Conservation (phyloP, 2,888 invertebrate genomes). For the Chaetoderma sp. region DNA sequence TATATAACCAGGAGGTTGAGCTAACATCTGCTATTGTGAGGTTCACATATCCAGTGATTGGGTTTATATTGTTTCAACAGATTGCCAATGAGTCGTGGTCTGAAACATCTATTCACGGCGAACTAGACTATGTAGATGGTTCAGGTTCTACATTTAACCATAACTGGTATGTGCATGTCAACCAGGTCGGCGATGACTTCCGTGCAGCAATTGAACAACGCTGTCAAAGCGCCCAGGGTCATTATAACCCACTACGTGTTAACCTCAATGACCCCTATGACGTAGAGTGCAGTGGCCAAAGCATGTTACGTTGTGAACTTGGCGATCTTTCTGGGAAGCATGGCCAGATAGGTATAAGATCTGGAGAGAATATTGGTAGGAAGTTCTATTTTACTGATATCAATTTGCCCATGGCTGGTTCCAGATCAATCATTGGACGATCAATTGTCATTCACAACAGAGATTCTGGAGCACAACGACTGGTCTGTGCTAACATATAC, state of each 20-base stretch:
- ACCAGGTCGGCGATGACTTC: constrained; percentile 84
- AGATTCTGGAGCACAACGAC: constrained; percentile 78
- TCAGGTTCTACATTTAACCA: constrained; percentile 71
- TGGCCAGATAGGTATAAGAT: constrained; percentile 41
- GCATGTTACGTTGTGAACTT: constrained; percentile 89
- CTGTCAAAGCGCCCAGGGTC: constrained; percentile 77
- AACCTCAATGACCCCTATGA: constrained; percentile 44
- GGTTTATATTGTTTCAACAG: constrained; percentile 85
- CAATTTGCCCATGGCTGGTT: constrained; percentile 81
- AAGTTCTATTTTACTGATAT: constrained; percentile 78
- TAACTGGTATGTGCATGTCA: constrained; percentile 85
- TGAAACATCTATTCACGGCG: constrained; percentile 87
- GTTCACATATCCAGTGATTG: constrained; percentile 89
- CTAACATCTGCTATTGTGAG: constrained; percentile 80
- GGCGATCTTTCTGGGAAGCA: constrained; percentile 78
- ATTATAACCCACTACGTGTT: constrained; percentile 84
- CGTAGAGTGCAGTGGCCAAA: constrained; percentile 63
- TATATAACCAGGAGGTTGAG: constrained; percentile 72
- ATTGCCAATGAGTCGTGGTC: constrained; percentile 82
- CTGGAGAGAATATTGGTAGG: not conserved
- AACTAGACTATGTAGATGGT: constrained; percentile 90
- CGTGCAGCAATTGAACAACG: constrained; percentile 70
- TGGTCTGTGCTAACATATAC: constrained; percentile 80
- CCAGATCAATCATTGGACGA: constrained; percentile 80
- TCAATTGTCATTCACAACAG: constrained; percentile 90